Percentiles rank a stretch among this genome's conserved stretches.
phyloP scores from a whole-genome alignment of 2,113 vertebrate species.

The Athene cunicularia region DNA sequence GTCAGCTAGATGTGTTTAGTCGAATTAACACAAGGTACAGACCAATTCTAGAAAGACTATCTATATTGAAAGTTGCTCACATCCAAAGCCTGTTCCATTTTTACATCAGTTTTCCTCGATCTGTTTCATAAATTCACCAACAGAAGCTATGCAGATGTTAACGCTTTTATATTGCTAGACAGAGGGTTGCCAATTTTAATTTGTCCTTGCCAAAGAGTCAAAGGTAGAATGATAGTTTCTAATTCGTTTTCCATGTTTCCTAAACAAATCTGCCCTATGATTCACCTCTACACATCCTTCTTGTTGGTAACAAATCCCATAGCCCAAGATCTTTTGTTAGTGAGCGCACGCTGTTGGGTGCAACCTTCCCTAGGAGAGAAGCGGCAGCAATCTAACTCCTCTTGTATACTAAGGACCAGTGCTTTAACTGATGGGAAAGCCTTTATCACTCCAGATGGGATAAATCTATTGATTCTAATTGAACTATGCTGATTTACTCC shows the following conservation, averaged over 20 bases:
- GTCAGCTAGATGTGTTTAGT: not conserved
- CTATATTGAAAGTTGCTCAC: conserved; percentile 3
- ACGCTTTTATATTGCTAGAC: not conserved
- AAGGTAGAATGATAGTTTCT: not conserved
- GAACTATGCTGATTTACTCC: conserved; percentile 9
- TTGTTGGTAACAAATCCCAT: not conserved
- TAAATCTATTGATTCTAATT: conserved; percentile 31
- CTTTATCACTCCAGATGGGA: conserved; percentile 17
- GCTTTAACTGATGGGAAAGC: not conserved
- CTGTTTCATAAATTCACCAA: conserved; percentile 3
- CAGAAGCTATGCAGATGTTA: conserved; percentile 46
- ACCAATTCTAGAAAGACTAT: not conserved
- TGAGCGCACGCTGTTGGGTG: not conserved
- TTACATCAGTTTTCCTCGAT: not conserved
- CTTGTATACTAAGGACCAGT: not conserved
- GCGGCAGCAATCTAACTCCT: not conserved
- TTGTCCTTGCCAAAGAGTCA: not conserved
- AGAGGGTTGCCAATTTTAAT: conserved; percentile 15
- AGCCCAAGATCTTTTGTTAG: not conserved
- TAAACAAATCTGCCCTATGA: not conserved
- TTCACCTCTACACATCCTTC: not conserved
- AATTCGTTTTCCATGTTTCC: not conserved
- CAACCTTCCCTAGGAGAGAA: not conserved
- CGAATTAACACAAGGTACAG: not conserved
- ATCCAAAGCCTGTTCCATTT: not conserved